phyloP scores from a whole-genome alignment of 1,140 invertebrate genomes.

The Bombus breviceps region DNA sequence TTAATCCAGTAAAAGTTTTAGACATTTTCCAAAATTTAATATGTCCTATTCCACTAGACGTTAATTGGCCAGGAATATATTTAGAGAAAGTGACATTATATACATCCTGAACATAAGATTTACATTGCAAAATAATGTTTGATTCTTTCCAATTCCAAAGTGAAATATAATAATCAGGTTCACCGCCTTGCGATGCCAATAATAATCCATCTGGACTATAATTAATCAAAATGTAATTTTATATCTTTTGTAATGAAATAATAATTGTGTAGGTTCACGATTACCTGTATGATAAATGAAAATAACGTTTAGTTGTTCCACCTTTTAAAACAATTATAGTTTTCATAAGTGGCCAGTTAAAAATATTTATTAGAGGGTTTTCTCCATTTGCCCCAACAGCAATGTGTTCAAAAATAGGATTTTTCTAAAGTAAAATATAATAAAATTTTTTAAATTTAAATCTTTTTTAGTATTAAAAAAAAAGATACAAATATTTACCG shows the following conservation, averaged over 20 bases:
- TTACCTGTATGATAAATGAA: constrained; percentile 90
- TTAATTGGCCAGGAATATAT: constrained; percentile 89
- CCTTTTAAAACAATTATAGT: constrained; percentile 88
- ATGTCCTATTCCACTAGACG: constrained; percentile 89
- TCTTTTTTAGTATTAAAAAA: neutral
- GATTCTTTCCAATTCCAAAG: constrained; percentile 93
- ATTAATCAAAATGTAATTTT: constrained; percentile 37
- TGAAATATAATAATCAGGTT: constrained; percentile 93
- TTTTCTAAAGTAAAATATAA: constrained; percentile 83
- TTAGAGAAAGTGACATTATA: constrained; percentile 91
- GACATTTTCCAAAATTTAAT: constrained; percentile 98
- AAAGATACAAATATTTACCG: constrained; percentile 82
- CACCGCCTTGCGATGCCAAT: constrained; percentile 91
- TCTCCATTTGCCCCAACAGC: constrained; percentile 90
- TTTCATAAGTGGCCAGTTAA: constrained; percentile 90
- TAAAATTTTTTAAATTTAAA: neutral
- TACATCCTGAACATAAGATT: constrained; percentile 91
- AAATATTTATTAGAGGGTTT: constrained; percentile 90
- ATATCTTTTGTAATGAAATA: neutral
- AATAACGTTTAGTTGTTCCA: constrained; percentile 89
- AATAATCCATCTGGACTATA: constrained; percentile 89
- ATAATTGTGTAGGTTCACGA: neutral
- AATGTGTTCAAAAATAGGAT: constrained; percentile 88
- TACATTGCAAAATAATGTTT: constrained; percentile 88
- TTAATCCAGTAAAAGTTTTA: constrained; percentile 93